Evolutionary conservation across 23 tunicate species (phyloP).

Genomic region (Diplosoma virens): DNA sequence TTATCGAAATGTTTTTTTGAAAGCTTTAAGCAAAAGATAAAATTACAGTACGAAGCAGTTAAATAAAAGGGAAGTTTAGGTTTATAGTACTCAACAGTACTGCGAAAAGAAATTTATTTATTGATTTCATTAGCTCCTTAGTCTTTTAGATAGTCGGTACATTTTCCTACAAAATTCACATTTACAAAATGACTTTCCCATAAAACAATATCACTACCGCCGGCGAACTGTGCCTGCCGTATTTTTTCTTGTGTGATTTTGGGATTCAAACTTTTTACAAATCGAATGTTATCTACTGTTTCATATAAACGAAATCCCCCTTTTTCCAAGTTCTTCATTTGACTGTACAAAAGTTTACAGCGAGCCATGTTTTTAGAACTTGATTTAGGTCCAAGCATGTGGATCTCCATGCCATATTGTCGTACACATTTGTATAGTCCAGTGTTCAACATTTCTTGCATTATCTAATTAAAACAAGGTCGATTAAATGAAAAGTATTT

Average conservation of each 20-base stretch:
- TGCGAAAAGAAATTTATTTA: no score
- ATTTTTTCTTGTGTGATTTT: slow-evolving; percentile 3
- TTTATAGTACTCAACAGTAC: no score
- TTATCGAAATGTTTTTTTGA: no score
- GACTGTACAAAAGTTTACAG: slow-evolving; percentile 24
- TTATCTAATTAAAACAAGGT: no score
- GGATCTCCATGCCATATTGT: slow-evolving; percentile 46
- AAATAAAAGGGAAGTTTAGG: no score
- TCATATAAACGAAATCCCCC: slow-evolving; percentile 33
- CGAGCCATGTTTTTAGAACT: background rate
- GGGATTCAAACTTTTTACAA: background rate
- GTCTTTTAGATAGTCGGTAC: background rate
- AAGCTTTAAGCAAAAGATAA: no score
- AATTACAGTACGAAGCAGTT: no score
- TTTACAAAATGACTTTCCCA: slow-evolving; percentile 69
- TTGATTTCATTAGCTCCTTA: no score
- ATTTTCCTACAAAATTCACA: slow-evolving; percentile 24
- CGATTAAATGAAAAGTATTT: no score
- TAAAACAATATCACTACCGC: background rate
- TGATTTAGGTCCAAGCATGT: slow-evolving; percentile 30
- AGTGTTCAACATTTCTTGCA: slow-evolving; percentile 40
- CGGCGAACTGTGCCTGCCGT: background rate
- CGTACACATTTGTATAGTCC: slow-evolving; percentile 63
- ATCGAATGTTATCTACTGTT: slow-evolving; percentile 45
- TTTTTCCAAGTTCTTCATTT: slow-evolving; percentile 22